Evolutionary conservation across 2,888 invertebrate species (phyloP).

Genomic region (Fragum sueziense): DNA sequence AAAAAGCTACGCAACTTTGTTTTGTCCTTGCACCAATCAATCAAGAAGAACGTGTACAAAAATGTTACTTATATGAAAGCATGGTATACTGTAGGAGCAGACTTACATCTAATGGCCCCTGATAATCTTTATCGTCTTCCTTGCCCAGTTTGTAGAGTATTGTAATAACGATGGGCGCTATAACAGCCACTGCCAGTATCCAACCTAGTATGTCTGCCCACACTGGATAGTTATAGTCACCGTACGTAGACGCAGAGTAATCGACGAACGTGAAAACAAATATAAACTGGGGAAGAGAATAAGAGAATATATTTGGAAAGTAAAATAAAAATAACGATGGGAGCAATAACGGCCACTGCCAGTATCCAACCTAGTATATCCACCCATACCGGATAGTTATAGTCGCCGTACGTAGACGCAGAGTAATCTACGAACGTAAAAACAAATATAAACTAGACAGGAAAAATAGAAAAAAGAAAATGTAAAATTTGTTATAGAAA

Average conservation of each 20-base stretch:
- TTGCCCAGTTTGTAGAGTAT: constrained; percentile 68
- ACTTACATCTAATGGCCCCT: constrained; percentile 53
- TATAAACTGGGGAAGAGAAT: constrained; percentile 84
- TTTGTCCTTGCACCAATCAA: no score
- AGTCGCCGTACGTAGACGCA: constrained; percentile 76
- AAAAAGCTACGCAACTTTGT: no score
- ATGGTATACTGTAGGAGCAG: no score
- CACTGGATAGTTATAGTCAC: constrained; percentile 76
- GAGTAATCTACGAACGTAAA: constrained; percentile 80
- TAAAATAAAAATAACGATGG: constrained; percentile 78
- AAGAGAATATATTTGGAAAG: background rate
- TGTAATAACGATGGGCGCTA: constrained; percentile 75
- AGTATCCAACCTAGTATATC: constrained; percentile 80
- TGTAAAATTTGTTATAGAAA: no score
- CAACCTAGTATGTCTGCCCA: constrained; percentile 81
- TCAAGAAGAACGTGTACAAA: no score
- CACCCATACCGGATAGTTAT: constrained; percentile 79
- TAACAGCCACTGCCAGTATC: constrained; percentile 75
- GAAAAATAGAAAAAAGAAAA: no score
- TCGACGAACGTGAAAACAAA: constrained; percentile 81
- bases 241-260: constrained; percentile 76
- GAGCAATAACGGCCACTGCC: constrained; percentile 71
- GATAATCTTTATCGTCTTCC: constrained; percentile 58
- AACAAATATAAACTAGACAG: constrained; percentile 86
- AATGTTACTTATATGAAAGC: no score